A percentile compares a stretch with the other conserved stretches of the same genome.
Evolutionary conservation across 53 echinoderm and acorn worm species (phyloP).

Genomic region (Stichopus horrens): DNA sequence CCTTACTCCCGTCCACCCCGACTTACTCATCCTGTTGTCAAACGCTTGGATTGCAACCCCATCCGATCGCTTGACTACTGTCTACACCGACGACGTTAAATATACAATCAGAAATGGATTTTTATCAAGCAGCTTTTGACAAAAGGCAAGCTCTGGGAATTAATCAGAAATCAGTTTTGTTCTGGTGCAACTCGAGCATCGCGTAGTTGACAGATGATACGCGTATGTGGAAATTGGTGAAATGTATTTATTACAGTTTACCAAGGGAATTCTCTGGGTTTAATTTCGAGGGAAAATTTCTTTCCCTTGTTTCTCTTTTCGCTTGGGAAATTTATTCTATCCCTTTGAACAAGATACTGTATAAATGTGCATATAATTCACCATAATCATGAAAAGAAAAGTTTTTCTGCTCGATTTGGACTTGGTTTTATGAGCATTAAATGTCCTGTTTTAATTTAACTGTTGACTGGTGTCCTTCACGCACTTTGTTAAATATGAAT

Average conservation of each 20-base stretch:
- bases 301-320: background rate
- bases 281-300: background rate
- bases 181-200: conserved; percentile 31
- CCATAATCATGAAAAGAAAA: background rate
- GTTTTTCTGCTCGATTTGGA: too few species aligned
- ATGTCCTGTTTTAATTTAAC: background rate
- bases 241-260: background rate
- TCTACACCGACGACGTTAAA: background rate
- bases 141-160: conserved; percentile 42
- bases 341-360: background rate
- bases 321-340: background rate
- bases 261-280: background rate
- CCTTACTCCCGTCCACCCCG: conserved; percentile 3
- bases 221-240: background rate
- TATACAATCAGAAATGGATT: conserved; percentile 34
- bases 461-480: too few species aligned
- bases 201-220: conserved; percentile 15
- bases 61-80: background rate
- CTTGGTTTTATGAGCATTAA: background rate
- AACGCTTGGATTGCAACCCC: conserved; percentile 32
- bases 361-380: background rate
- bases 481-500: too few species aligned
- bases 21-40: conserved; percentile 22
- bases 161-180: conserved; percentile 48
- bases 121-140: conserved; percentile 23